Percentiles rank a stretch among this genome's conserved stretches.
phyloP scores from a whole-genome alignment of 2,888 invertebrate genomes.

The Abrostola triplasia region DNA sequence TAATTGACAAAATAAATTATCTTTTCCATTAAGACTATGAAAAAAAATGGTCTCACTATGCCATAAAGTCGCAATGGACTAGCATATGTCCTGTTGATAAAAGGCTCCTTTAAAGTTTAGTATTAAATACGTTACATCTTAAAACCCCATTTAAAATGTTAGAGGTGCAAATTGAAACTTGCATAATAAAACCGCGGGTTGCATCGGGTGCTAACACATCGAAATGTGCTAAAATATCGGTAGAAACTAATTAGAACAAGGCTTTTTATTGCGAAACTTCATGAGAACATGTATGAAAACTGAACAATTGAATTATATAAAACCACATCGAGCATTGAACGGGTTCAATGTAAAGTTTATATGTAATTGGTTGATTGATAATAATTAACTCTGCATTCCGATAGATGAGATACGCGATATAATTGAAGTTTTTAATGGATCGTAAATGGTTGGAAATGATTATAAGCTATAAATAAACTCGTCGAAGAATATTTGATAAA shows the following conservation, averaged over 20 bases:
- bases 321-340: constrained; percentile 42
- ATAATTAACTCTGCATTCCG: constrained; percentile 43
- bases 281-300: constrained; percentile 69
- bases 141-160: constrained; percentile 37
- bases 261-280: constrained; percentile 77
- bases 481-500: constrained; percentile 19
- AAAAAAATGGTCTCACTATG: too few species aligned
- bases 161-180: constrained; percentile 61
- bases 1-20: too few species aligned
- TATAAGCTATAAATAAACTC: constrained; percentile 16
- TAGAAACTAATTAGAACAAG: constrained; percentile 80
- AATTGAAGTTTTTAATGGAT: constrained; percentile 42
- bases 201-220: constrained; percentile 69
- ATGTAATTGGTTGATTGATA: constrained; percentile 51
- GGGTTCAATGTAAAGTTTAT: constrained; percentile 52
- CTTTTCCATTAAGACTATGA: too few species aligned
- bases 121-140: constrained; percentile 26
- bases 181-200: constrained; percentile 64
- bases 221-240: constrained; percentile 77
- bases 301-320: constrained; percentile 72
- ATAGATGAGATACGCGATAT: constrained; percentile 30
- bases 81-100: constrained; percentile 11
- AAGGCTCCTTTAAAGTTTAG: constrained; percentile 1
- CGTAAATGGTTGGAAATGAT: constrained; percentile 38
- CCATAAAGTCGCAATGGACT: background rate